Base-by-base conservation (phyloP, 2,888 invertebrate species). In the Allygus modestus region DNA sequence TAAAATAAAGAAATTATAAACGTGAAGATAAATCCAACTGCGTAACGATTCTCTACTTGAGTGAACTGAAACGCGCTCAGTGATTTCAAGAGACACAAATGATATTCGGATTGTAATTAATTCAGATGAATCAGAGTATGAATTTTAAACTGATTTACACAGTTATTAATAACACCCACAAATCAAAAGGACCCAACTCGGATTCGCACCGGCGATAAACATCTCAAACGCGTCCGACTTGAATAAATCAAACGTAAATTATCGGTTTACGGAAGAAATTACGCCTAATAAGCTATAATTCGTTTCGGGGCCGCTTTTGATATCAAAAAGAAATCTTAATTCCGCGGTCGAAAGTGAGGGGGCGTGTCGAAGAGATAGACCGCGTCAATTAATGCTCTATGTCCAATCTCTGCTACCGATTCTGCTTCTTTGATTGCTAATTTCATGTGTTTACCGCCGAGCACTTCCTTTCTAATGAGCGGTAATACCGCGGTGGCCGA, bases 291-390 rank as follows among this genome's bases (percentile, higher is more conserved):
- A 73, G 73, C 73, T 41, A 43, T 73, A 73, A 73, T 73, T 73
- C 41, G 73, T 73, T 65, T 77, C 77, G 23, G 77, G 43, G 28
- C 77, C 51, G 77, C 41, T 43, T 77, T 51, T 77, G 77, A 51
- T 77, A 77, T 77, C 77, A 12, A 51, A 77, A 51, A 43, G 77
- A 77, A 77, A 77, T 77, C 77, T 77, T 77, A 77, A 77, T 77
- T 77, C 77, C 46, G 51, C 77, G 51, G 77, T 15, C 46, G 77
- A 77, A 77, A 77, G 77, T 51, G 77, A 77, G 77, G 23, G 77
- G 77, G 77, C 77, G 77, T n/a, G 73, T n/a, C 41, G 20, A 15
- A 4, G 12, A 37, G 73, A 73, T 73, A 73, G 69, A n/a, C n/a
- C 17, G 41, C 41, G 73, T 73, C 73, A 73, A 73, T 73, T 73